Evolutionary conservation across 2,888 invertebrate species (phyloP), one percentile per base, ranked within the genome.

Genomic region (Ectemnius continuus): DNA sequence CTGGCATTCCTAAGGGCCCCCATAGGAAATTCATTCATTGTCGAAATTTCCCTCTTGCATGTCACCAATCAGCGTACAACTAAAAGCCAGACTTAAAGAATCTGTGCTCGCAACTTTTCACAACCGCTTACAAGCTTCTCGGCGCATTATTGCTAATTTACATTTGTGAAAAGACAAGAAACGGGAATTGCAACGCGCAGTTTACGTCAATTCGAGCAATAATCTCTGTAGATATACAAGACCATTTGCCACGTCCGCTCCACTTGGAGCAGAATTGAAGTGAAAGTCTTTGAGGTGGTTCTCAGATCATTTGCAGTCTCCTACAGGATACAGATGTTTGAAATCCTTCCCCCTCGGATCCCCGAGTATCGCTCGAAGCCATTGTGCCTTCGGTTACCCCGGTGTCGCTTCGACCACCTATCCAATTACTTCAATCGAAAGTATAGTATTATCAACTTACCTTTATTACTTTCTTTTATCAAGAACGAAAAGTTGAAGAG

Each of bases 201-300:
- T 16, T 16, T 52, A 6, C 52, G 52, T 52, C 14, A 52, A 52
- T 16, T 14, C 14, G n/a, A 52, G 52, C 16, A 36, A 6, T 70
- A 61, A 73, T 80, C 70, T 28, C 48, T 47, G 36, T 8, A 68
- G 67, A 79, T 71, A 75, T 63, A 71, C 70, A 64, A 82, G 63
- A 83, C 81, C 80, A 83, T 81, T 81, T 80, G 79, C 82, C 78
- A 79, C 83, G 83, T 84, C 84, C 85, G 84, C 79, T 87, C 84
- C 80, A 85, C 84, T 82, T 87, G 56, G 61, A 76, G 45, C 60
- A 70, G 79, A 84, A 82, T 73, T 76, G 77, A 80, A 84, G 84
- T 84, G 84, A 84, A 84, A 84, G 84, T 84, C 74, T 72, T 60
- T 62, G 74, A 71, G 73, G 72, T 72, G 73, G 75, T 83, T 82